phyloP scores from a whole-genome alignment of 2,888 invertebrate species.

The Harmothoe impar region DNA sequence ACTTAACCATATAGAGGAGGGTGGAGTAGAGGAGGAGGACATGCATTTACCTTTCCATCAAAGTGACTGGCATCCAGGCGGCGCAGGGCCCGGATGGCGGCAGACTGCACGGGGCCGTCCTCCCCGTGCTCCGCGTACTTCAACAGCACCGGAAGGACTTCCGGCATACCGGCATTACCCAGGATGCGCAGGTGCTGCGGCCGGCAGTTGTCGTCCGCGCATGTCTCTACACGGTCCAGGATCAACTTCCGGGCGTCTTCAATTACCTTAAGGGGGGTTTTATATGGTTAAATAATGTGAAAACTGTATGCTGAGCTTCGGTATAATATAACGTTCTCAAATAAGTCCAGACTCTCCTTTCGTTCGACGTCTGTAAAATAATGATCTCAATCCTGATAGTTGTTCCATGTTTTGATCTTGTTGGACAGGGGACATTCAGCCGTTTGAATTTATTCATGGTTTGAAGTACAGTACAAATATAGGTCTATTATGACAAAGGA shows the following conservation, averaged over 20 bases:
- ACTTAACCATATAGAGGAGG: too few relatives aligned
- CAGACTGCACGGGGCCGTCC: conserved; percentile 85
- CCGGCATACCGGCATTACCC: conserved; percentile 88
- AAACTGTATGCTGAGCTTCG: not conserved
- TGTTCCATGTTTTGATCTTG: too few relatives aligned
- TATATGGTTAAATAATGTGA: not conserved
- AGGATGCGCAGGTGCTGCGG: conserved; percentile 88
- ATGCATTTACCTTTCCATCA: conserved; percentile 73
- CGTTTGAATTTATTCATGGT: too few relatives aligned
- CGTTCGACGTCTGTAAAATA: too few relatives aligned
- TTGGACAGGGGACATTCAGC: too few relatives aligned
- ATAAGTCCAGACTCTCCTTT: too few relatives aligned
- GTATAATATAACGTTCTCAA: too few relatives aligned
- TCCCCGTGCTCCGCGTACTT: conserved; percentile 85
- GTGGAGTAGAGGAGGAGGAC: too few relatives aligned
- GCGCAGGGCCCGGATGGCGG: conserved; percentile 88
- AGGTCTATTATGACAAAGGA: too few relatives aligned
- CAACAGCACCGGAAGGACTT: conserved; percentile 87
- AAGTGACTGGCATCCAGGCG: conserved; percentile 74
- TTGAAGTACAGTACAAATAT: too few relatives aligned
- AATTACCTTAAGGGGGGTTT: conserved; percentile 78
- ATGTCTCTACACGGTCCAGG: conserved; percentile 84
- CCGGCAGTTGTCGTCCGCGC: conserved; percentile 86
- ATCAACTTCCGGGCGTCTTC: conserved; percentile 80
- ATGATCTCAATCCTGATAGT: too few relatives aligned